Base-by-base conservation (phyloP, 2,797 vertebrate genomes). In the Parauchenoglanis ngamensis region DNA sequence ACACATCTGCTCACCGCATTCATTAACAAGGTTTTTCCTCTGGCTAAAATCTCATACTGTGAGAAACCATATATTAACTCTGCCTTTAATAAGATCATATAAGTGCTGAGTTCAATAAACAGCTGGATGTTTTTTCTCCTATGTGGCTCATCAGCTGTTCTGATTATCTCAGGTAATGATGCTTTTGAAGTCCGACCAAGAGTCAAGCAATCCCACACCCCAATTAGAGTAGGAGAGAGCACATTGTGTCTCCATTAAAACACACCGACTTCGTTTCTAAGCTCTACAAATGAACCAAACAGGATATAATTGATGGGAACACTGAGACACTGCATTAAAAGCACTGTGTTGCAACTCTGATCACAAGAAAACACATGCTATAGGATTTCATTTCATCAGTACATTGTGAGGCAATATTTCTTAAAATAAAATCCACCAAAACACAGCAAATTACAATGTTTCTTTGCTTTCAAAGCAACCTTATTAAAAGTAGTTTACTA, bases 161-260 rank as follows among this genome's bases (percentile, higher is more conserved):
- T 80, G 75, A 87, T 87, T 78, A 85, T 77, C 83, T 85, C 65
- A 28, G 44, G 57, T 21, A 52, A 54, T 76, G 79, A 59, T 46
- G 65, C 61, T 75, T 87, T 87, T 87, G 86, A 84, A 84, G 87
- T 80, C 54, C 61, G 75, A 54, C 87, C 82, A 85, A 52, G 75
- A 80, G 54, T 88, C 86, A 83, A 76, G 70, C 44, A 56, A 52
- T 78, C 44, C 57, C 40, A 49, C 25, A 49, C 59, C 35, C 61
- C 57, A 83, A 77, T 84, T 83, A 87, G 57, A 54, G 72, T 11
- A 35, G 21, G 70, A 56, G 49, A 67, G 59, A 68, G 31, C 46
- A 77, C 77, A 75, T n/a, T 75, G 86, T 28, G 61, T 87, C 59
- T 31, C 35, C 23, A 52, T 40, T 35, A 56, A 87, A 76, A 63